These are phyloP conservation scores for Peromyscus nudipes DNA, from an alignment of 2,797 vertebrate genomes.

Conservation along the genomic window DNA sequence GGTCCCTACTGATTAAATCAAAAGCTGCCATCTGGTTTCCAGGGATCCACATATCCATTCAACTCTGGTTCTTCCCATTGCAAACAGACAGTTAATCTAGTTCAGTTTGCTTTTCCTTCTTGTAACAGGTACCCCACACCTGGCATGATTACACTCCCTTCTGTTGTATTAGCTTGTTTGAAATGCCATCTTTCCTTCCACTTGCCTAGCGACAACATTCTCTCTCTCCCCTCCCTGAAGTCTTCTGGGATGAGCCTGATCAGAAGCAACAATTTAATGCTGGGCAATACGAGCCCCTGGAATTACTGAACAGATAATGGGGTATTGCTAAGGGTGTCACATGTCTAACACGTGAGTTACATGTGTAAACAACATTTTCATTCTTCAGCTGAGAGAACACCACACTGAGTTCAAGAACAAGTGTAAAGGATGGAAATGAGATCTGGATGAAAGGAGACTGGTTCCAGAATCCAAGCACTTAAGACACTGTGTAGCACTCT, in stretches of 20 bases:
- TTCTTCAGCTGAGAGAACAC: slow-evolving; percentile 17
- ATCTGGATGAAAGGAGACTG: background rate
- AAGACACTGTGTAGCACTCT: too few species aligned
- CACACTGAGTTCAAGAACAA: background rate
- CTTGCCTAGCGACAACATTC: background rate
- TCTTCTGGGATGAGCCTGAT: background rate
- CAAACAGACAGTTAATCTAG: background rate
- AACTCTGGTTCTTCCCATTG: background rate
- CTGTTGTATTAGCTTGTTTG: background rate
- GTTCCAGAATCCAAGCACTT: background rate
- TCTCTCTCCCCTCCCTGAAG: background rate
- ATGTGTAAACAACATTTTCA: background rate
- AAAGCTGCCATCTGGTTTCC: background rate
- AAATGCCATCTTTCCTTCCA: slow-evolving; percentile 12
- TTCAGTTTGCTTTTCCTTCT: background rate
- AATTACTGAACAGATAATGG: background rate
- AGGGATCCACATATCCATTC: background rate
- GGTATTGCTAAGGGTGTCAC: background rate
- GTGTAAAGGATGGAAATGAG: background rate
- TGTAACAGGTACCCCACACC: background rate
- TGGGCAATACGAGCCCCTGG: background rate
- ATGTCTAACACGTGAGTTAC: background rate
- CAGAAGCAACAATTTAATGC: background rate
- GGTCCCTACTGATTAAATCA: background rate
- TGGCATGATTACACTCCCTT: background rate